These are phyloP conservation scores for Lepidonotus clava DNA, from an alignment of 2,888 invertebrate species.

Conservation along the genomic window DNA sequence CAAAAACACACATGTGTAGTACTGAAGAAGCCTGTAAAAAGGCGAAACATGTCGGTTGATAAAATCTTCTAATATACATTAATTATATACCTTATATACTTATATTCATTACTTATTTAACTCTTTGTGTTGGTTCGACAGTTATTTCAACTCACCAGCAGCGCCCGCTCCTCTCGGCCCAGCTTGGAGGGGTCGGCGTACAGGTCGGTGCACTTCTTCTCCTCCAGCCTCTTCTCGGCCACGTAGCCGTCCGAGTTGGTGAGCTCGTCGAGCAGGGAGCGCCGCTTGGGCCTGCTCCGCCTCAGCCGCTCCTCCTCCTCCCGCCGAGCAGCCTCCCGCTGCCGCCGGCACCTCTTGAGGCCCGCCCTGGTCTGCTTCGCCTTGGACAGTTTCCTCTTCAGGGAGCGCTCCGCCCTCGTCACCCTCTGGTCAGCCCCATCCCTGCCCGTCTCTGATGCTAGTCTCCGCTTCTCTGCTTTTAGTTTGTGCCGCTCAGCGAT, in stretches of 20 bases:
- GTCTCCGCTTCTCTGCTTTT: background rate
- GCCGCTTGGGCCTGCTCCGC: slow-evolving; percentile 34
- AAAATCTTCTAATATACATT: no score
- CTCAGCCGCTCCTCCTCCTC: background rate
- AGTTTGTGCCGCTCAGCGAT: background rate
- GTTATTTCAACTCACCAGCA: slow-evolving; percentile 68
- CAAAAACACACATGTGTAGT: no score
- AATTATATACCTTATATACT: no score
- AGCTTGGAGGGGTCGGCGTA: slow-evolving; percentile 66
- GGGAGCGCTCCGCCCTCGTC: background rate
- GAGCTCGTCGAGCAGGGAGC: slow-evolving; percentile 66
- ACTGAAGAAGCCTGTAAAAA: no score
- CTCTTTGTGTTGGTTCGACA: no score
- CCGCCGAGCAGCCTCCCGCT: no score
- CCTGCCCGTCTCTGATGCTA: background rate
- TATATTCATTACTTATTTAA: no score
- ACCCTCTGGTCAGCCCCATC: background rate
- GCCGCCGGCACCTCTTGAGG: background rate
- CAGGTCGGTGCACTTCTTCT: slow-evolving; percentile 59
- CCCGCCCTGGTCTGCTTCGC: background rate
- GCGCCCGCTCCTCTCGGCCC: slow-evolving; percentile 67
- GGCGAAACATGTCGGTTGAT: no score
- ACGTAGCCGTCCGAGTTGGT: slow-evolving; percentile 67
- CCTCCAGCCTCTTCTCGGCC: slow-evolving; percentile 55
- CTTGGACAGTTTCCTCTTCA: background rate